Evolutionary conservation across 2,113 vertebrate species (phyloP).

Genomic region (Hyperopisus bebe): DNA sequence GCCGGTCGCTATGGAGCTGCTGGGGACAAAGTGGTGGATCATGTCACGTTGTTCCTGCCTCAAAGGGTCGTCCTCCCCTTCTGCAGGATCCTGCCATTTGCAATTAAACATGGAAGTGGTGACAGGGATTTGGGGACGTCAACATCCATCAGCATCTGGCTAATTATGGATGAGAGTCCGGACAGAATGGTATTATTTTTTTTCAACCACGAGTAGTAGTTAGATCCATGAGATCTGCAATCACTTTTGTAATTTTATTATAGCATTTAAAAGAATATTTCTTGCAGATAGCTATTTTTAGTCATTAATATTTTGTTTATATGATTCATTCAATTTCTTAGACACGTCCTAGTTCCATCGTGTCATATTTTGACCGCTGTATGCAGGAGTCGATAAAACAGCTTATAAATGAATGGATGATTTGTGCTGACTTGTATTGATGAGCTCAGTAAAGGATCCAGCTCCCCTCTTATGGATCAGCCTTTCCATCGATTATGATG

Average conservation of each 20-base stretch:
- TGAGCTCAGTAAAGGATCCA: neutral
- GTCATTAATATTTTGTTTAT: neutral
- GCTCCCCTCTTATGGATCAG: neutral
- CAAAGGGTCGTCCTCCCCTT: neutral
- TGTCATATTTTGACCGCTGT: neutral
- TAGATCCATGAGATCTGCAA: neutral
- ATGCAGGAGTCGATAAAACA: neutral
- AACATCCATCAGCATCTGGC: constrained; percentile 10
- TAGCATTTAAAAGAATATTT: neutral
- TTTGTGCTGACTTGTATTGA: neutral
- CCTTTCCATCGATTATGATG: neutral
- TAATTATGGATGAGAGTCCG: neutral
- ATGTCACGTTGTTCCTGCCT: constrained; percentile 24
- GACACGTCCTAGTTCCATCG: neutral
- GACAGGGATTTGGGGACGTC: neutral
- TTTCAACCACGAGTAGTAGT: neutral
- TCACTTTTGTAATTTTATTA: neutral
- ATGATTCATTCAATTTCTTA: neutral
- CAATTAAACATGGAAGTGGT: neutral
- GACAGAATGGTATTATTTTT: neutral
- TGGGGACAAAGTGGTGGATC: constrained; percentile 4
- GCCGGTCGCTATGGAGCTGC: neutral
- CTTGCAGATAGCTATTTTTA: neutral
- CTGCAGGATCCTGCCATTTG: neutral
- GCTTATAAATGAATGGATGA: neutral